Base-by-base conservation (phyloP, 1,140 invertebrate genomes). In the Aporrectodea caliginosa region DNA sequence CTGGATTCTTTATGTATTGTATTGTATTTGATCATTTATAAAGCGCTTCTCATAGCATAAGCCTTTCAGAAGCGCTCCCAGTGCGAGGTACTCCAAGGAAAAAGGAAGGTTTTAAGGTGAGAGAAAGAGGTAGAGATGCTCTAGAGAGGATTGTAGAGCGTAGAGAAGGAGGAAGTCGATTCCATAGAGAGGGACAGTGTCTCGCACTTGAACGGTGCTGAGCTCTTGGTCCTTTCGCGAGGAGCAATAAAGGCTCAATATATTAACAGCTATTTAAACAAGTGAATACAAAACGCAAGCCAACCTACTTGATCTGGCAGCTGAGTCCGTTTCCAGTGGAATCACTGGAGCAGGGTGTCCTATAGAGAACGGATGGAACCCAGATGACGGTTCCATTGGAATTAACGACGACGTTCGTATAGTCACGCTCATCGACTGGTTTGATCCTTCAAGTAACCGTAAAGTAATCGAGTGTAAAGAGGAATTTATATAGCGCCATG, bases 361-460 rank as follows among this genome's bases (percentile, higher is more conserved):
- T 35, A 31, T 76, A 76, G 14, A 27, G 22, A 32, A 68, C 75
- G 1, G 34, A 22, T 2, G 75, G 75, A 2, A 76, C 2, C 75
- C 75, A 76, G 75, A 76, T 16, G 16, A 76, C 43, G 1, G 33
- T 29, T 32, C 75, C 75, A 31, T 76, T 68, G 35, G 29, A 27
- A 29, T 43, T 43, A 6, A 76, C 34, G n/a, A 76, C 75, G 0
- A 6, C 12, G 6, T 76, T 76, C 27, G 75, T 2, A 2, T 22
- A 27, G n/a, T 76, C n/a, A 1, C 27, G 33, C 33, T 76, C 35
- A 27, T 76, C 75, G 6, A 22, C 22, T 22, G 43, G 6, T 58
- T 58, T 58, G 6, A 58, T 12, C 43, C 43, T 58, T n/a, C n/a
- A n/a, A n/a, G n/a, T n/a, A n/a, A n/a, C n/a, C n/a, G n/a, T n/a